These are phyloP conservation scores for Heliocidaris erythrogramma DNA, from an alignment of 35 echinoderm and acorn worm genomes.

Conservation along the genomic window DNA sequence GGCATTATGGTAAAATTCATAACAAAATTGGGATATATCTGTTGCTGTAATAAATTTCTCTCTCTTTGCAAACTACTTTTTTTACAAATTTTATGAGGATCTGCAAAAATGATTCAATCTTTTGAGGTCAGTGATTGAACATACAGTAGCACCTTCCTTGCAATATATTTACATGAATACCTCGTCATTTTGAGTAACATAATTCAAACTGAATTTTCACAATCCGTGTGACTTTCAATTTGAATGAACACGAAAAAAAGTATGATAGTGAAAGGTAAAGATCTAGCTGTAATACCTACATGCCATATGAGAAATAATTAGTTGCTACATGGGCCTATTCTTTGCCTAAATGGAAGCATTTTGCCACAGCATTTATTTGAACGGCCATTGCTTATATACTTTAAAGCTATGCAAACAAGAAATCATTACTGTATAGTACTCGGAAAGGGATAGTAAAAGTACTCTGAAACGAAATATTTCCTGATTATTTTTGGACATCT, in stretches of 20 bases:
- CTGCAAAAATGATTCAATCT: background rate
- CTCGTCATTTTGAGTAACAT: background rate
- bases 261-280: background rate
- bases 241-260: background rate
- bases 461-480: background rate
- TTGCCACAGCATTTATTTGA: background rate
- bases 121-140: background rate
- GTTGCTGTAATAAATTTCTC: background rate
- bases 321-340: background rate
- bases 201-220: background rate
- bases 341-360: background rate
- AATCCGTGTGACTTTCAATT: background rate
- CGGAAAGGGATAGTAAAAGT: background rate
- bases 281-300: background rate
- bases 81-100: background rate
- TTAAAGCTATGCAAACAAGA: background rate
- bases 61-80: background rate
- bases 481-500: background rate
- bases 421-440: background rate
- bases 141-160: constrained; percentile 2
- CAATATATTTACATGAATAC: background rate
- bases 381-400: background rate
- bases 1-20: background rate
- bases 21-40: background rate
- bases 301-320: no score